A percentile compares a stretch with the other conserved stretches of the same genome.
Evolutionary conservation across 2,113 vertebrate genomes (phyloP).

Genomic region (Montifringilla adamsi): DNA sequence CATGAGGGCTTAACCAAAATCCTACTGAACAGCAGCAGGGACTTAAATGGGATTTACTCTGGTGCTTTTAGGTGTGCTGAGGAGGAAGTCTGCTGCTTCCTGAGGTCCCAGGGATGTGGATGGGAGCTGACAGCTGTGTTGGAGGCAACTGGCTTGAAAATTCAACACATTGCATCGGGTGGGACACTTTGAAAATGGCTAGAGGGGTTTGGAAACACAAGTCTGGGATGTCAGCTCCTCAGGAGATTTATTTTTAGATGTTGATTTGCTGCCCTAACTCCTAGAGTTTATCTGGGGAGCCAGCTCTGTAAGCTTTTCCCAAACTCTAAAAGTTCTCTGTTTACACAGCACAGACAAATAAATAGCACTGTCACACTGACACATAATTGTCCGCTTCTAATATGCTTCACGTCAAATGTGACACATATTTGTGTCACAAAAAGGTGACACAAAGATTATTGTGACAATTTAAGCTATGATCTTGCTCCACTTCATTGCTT

Average conservation of each 20-base stretch:
- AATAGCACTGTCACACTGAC: neutral
- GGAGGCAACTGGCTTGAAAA: neutral
- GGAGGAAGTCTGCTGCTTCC: neutral
- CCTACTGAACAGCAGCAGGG: neutral
- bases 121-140: fast-evolving
- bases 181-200: neutral
- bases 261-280: neutral
- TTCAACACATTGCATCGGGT: neutral
- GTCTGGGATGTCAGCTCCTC: neutral
- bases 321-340: neutral
- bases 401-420: neutral
- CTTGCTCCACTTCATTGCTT: neutral
- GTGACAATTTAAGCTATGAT: neutral
- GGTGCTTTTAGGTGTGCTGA: neutral
- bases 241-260: neutral
- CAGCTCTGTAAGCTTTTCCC: neutral
- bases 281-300: neutral
- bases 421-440: neutral
- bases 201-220: neutral
- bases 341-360: neutral
- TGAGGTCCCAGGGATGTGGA: neutral
- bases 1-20: neutral
- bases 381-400: neutral
- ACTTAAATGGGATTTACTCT: neutral
- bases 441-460: neutral